Evolutionary conservation across 2,888 invertebrate species (phyloP).

Genomic region (Acleris cristana): DNA sequence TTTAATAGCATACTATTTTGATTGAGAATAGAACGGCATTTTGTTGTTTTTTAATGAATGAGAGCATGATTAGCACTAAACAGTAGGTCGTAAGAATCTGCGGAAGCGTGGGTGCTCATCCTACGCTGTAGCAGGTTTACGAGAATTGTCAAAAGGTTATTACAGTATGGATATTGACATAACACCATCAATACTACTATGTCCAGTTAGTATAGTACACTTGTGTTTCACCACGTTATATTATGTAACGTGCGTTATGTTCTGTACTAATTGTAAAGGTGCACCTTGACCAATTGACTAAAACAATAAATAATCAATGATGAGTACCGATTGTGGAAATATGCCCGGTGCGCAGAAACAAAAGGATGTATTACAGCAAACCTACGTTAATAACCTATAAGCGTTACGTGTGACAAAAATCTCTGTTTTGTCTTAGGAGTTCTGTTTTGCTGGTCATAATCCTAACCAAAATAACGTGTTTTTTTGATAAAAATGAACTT

Average conservation of each 20-base stretch:
- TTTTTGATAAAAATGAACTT: too few relatives aligned
- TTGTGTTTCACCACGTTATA: background rate
- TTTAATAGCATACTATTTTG: background rate
- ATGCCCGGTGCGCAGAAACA: too few relatives aligned
- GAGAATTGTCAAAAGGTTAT: slow-evolving; percentile 18
- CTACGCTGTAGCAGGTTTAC: slow-evolving; percentile 18
- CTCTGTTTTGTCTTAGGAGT: too few relatives aligned
- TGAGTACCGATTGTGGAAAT: background rate
- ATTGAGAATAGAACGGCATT: background rate
- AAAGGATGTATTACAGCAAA: too few relatives aligned
- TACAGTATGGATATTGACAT: slow-evolving; percentile 5
- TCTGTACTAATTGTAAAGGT: background rate
- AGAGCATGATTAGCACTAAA: slow-evolving; percentile 20
- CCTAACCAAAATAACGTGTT: too few relatives aligned
- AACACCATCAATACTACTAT: slow-evolving; percentile 11
- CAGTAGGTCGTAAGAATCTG: slow-evolving; percentile 29
- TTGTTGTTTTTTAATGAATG: background rate
- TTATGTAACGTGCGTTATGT: slow-evolving; percentile 8
- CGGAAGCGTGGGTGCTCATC: slow-evolving; percentile 20
- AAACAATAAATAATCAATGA: background rate
- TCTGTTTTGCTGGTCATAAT: too few relatives aligned
- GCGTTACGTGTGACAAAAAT: too few relatives aligned
- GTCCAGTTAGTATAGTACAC: slow-evolving; percentile 4
- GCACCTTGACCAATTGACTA: background rate
- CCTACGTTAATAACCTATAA: too few relatives aligned